Base-by-base conservation (phyloP, 2,113 vertebrate species). In the Corythaixoides concolor region DNA sequence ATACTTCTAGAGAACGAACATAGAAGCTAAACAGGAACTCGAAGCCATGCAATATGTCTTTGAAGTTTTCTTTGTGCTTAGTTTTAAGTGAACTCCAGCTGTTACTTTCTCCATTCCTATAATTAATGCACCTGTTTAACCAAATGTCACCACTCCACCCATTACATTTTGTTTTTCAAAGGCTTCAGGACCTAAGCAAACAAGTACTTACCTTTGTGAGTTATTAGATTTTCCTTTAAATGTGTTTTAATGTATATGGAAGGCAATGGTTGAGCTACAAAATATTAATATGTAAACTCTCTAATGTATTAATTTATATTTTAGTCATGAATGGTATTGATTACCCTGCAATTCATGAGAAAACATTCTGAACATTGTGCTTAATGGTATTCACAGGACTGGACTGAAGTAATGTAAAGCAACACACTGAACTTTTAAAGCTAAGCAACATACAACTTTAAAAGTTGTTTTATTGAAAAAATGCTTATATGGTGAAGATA, bases 91-190 rank as follows among this genome's bases (percentile, higher is more conserved):
- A 95, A 66, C 21, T 83, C 37, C 68, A 93, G 33, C 76, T 66
- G 32, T 69, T 92, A 80, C 72, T 84, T 90, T 93, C 66, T 88
- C 72, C 59, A 41, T 90, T 96, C 63, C 70, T 83, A 83, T 62
- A 83, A 88, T 80, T 92, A 92, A 86, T 69, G 37, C 32, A 66
- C 12, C 47, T 79, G 86, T 93, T 95, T 41, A 95, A 80, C 50
- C 77, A 76, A 83, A 88, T 41, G 58, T 77, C 39, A 52, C 33
- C 33, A 68, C 27, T 64, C 89, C 63, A 86, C 58, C 50, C 56
- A n/a, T 64, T 59, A 32, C 16, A 15, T 12, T 75, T 80, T 75
- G 77, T 75, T 66, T 95, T 66, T 27, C 35, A 84, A 87, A 78
- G 30, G 12, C 45, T 88, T 90, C 53, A 45, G 72, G 37, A 85